Conservation (phyloP, 2,888 invertebrate genomes). For the Scaptodrosophila latifasciaeformis region DNA sequence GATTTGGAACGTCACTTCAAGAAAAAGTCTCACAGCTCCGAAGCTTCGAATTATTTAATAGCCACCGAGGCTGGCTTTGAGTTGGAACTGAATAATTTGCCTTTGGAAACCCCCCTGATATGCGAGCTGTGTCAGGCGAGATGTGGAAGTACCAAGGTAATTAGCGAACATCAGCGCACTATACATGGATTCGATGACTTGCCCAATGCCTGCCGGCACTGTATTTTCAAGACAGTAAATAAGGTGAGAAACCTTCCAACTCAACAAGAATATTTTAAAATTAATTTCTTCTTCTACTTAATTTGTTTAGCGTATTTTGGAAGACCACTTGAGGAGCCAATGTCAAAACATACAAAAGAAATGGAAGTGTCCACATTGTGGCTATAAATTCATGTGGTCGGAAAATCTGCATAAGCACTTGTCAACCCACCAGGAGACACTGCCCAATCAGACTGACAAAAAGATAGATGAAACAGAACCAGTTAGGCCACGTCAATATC, state of each 20-base stretch:
- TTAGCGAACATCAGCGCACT: slow-evolving; percentile 54
- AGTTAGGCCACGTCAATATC: slow-evolving; percentile 76
- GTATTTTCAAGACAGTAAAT: slow-evolving; percentile 77
- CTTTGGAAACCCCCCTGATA: slow-evolving; percentile 34
- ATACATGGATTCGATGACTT: slow-evolving; percentile 74
- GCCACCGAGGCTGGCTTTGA: slow-evolving; percentile 46
- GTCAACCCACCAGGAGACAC: slow-evolving; percentile 32
- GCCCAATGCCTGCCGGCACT: slow-evolving; percentile 76
- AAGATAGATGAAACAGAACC: slow-evolving; percentile 30
- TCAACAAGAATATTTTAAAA: not conserved
- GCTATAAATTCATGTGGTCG: slow-evolving; percentile 72
- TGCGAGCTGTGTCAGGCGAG: slow-evolving; percentile 53
- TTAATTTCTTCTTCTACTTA: not conserved
- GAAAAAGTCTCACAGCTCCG: no score
- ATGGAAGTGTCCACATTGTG: slow-evolving; percentile 66
- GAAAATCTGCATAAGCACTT: slow-evolving; percentile 68
- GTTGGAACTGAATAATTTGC: slow-evolving; percentile 44
- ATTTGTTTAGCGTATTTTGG: slow-evolving; percentile 76
- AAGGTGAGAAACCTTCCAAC: slow-evolving; percentile 55
- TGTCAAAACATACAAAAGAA: slow-evolving; percentile 68
- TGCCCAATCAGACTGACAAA: slow-evolving; percentile 4
- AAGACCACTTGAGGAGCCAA: slow-evolving; percentile 76
- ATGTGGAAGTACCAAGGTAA: slow-evolving; percentile 58
- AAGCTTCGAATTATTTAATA: slow-evolving; percentile 40
- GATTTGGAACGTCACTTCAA: slow-evolving; percentile 1